phyloP scores from a whole-genome alignment of 2,888 invertebrate species.

The Ceramica pisi region DNA sequence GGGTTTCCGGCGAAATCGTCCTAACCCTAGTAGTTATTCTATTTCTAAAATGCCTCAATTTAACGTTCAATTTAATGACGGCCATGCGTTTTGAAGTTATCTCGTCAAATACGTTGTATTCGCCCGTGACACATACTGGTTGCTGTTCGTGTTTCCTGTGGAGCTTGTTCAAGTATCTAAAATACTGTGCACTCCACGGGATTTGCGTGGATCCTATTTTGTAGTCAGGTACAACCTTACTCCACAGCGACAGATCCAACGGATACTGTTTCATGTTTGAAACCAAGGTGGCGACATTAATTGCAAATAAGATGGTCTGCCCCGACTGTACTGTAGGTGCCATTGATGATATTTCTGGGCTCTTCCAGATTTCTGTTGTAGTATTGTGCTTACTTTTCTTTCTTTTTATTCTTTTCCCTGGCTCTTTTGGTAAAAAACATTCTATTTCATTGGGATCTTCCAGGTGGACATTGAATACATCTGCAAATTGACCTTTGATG shows the following conservation, averaged over 20 bases:
- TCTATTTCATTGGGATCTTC: constrained; percentile 72
- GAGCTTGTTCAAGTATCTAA: constrained; percentile 75
- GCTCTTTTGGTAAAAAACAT: constrained; percentile 43
- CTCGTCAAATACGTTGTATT: constrained; percentile 79
- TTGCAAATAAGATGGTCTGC: constrained; percentile 73
- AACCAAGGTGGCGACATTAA: constrained; percentile 70
- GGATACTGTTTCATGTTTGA: constrained; percentile 79
- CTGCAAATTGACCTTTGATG: constrained; percentile 77
- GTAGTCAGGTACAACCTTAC: constrained; percentile 66
- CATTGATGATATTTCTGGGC: constrained; percentile 40
- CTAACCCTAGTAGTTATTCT: constrained; percentile 61
- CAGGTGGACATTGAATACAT: constrained; percentile 79
- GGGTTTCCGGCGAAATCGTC: constrained; percentile 56
- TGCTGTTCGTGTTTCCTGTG: constrained; percentile 51
- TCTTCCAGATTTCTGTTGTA: constrained; percentile 62
- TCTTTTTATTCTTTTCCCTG: constrained; percentile 40
- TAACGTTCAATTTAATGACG: constrained; percentile 75
- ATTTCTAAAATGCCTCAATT: constrained; percentile 73
- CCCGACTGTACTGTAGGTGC: constrained; percentile 67
- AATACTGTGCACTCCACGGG: constrained; percentile 76
- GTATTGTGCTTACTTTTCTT: constrained; percentile 66
- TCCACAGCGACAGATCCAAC: constrained; percentile 78
- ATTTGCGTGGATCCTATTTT: constrained; percentile 77
- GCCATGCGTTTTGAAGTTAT: constrained; percentile 78
- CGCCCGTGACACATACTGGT: constrained; percentile 67